These are phyloP conservation scores for Andricus quercusramuli DNA, from an alignment of 2,888 invertebrate species.

Conservation along the genomic window DNA sequence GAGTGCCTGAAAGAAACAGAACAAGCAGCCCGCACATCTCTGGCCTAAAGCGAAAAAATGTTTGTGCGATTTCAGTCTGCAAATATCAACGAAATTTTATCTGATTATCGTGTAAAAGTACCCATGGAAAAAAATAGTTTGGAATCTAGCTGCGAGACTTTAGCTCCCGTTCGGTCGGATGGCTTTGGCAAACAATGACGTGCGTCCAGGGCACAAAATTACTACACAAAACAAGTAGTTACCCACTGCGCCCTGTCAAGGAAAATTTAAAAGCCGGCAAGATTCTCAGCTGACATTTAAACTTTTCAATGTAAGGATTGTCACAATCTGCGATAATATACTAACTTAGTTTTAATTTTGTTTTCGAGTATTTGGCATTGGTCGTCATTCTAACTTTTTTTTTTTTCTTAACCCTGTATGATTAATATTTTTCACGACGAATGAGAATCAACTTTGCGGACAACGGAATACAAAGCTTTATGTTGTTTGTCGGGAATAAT, in stretches of 20 bases:
- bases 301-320: background rate
- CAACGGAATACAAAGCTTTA: background rate
- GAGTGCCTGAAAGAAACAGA: background rate
- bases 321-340: background rate
- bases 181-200: conserved; percentile 23
- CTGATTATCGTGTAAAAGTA: background rate
- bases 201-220: background rate
- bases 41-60: background rate
- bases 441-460: too few species aligned
- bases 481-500: conserved; percentile 1
- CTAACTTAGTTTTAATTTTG: background rate
- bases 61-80: background rate
- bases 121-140: background rate
- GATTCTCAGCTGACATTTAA: background rate
- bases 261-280: conserved; percentile 13
- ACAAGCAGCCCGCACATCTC: background rate
- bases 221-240: conserved; percentile 16
- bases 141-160: background rate
- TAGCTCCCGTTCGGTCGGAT: background rate
- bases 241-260: background rate
- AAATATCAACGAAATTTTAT: background rate
- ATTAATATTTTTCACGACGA: background rate
- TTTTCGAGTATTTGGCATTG: background rate
- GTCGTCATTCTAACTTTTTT: background rate
- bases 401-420: background rate